Percentiles rank a stretch among this genome's conserved stretches.
Evolutionary conservation across 2,888 invertebrate genomes (phyloP).

Genomic region (Agapetus fuscipes): DNA sequence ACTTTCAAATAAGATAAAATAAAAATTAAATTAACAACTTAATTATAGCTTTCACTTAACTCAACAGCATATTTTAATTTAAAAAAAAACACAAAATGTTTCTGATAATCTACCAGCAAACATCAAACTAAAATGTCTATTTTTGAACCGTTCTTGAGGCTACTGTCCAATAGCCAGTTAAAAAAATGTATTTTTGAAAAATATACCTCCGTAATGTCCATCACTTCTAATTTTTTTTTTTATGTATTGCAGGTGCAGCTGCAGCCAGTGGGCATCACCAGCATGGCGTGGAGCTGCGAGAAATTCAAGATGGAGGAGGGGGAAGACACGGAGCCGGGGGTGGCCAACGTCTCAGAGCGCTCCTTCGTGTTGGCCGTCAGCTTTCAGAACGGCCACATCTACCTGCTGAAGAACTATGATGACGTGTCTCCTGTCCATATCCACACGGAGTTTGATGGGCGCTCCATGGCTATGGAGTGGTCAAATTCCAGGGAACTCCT

Average conservation of each 20-base stretch:
- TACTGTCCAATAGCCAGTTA: no score
- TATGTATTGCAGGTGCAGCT: slow-evolving; percentile 56
- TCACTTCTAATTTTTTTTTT: neutral
- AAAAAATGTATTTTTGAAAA: no score
- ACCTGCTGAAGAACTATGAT: slow-evolving; percentile 83
- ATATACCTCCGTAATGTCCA: no score
- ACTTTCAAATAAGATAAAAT: no score
- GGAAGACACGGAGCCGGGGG: slow-evolving; percentile 57
- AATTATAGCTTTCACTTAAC: neutral
- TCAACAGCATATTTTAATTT: neutral
- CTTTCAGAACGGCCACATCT: slow-evolving; percentile 82
- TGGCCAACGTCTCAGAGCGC: slow-evolving; percentile 49
- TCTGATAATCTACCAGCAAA: no score
- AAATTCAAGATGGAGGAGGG: slow-evolving; percentile 97
- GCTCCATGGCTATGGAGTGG: slow-evolving; percentile 88
- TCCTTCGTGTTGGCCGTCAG: slow-evolving; percentile 79
- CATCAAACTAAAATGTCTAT: no score
- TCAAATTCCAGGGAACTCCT: slow-evolving; percentile 87
- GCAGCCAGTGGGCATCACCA: slow-evolving; percentile 78
- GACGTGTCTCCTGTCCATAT: slow-evolving; percentile 86
- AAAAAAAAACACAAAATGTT: no score
- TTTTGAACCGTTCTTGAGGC: no score
- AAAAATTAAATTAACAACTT: neutral
- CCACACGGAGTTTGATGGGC: slow-evolving; percentile 69
- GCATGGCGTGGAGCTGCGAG: slow-evolving; percentile 96